Evolutionary conservation across 1,140 invertebrate genomes (phyloP), one percentile per base, ranked within the genome.

Genomic region (Delia radicum): DNA sequence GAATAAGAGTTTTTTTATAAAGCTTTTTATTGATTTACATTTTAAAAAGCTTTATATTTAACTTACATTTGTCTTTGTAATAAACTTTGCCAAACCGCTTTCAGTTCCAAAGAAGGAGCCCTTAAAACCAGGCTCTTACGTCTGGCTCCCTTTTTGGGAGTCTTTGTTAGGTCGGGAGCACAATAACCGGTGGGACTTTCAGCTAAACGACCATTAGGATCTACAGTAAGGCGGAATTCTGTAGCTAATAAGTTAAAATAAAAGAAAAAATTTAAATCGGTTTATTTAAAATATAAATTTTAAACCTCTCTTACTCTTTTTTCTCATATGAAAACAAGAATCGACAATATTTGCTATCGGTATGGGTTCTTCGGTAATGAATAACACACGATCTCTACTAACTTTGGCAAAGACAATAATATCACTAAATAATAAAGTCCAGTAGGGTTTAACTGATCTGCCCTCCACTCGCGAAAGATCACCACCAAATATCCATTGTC

Each of bases 51-150:
- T 4, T 5, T 2, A 27, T 31, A 3, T 71, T 18, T 42, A 78
- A 89, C 91, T 92, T 88, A 95, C 94, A 95, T 94, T 87, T 95
- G 94, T 75, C 94, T 88, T 79, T 95, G 93, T 12, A 95, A 88
- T n/a, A 95, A 88, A 81, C 94, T 95, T 83, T 95, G 94, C 94
- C 94, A 96, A 2, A 95, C 93, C 21, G 94, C 94, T 82, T 96
- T 96, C 7, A 95, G 85, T 83, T 96, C 94, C 46, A 92, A 89
- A 1, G 91, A 94, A 0, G 94, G 94, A 1, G 94, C 94, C 29
- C 94, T 87, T 10, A 95, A 84, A 0, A 93, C 89, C 2, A 95
- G 85, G 4, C 93, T 91, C 79, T 92, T 88, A 77, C 91, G 90
- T 63, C 91, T 87, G 0, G 88, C 87, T 13, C 89, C 89, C 55